Evolutionary conservation across 2,113 vertebrate genomes (phyloP).

Genomic region (Aldabrachelys gigantea): DNA sequence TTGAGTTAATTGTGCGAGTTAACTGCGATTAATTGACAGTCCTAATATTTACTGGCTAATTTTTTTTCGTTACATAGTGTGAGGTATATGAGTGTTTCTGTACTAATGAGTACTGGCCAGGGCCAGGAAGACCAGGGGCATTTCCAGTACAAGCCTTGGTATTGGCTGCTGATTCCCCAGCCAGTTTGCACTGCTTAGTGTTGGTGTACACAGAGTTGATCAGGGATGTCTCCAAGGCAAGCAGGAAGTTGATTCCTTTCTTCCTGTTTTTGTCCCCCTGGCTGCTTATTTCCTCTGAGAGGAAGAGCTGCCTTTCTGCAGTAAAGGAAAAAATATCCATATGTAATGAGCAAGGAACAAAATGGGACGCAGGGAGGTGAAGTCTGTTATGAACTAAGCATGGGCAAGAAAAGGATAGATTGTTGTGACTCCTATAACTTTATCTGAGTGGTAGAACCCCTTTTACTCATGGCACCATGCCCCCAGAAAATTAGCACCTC

Average conservation of each 20-base stretch:
- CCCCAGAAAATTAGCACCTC: background rate
- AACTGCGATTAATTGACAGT: too few relatives aligned
- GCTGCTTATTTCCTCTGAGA: constrained; percentile 62
- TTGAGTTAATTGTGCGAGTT: too few relatives aligned
- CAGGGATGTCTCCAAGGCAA: constrained; percentile 25
- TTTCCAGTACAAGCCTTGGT: rapidly evolving
- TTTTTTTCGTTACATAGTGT: background rate
- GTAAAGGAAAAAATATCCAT: constrained; percentile 46
- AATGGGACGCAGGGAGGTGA: background rate
- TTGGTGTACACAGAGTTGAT: background rate
- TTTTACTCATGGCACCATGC: background rate
- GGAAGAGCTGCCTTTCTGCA: constrained; percentile 43
- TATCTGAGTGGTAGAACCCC: background rate
- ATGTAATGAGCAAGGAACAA: constrained; percentile 36
- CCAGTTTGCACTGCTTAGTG: background rate
- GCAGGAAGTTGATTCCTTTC: constrained; percentile 65
- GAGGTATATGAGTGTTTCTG: background rate
- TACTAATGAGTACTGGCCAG: background rate
- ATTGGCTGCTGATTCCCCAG: background rate
- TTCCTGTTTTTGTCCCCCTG: constrained; percentile 71
- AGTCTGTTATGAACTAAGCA: background rate
- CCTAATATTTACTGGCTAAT: background rate
- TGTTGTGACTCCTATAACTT: background rate
- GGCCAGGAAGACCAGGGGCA: background rate
- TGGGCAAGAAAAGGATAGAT: background rate